Evolutionary conservation across 2,113 vertebrate species (phyloP).

Genomic region (Nibea albiflora): DNA sequence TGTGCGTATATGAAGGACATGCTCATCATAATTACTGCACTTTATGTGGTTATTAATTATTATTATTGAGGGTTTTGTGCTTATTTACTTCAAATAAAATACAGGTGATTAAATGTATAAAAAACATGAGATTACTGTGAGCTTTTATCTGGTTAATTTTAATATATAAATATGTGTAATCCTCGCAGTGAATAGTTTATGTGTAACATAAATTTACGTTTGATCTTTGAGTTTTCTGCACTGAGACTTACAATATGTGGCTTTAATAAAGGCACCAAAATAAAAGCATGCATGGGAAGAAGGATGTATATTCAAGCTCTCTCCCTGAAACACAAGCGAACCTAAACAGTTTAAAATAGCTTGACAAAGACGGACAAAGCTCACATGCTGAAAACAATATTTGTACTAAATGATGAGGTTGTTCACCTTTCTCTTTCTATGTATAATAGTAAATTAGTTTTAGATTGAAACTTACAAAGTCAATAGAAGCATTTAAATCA

Average conservation of each 20-base stretch:
- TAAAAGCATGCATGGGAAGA: neutral
- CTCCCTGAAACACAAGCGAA: no score
- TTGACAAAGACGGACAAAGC: no score
- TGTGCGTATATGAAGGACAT: neutral
- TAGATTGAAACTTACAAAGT: no score
- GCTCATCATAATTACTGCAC: neutral
- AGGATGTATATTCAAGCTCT: slow-evolving; percentile 2
- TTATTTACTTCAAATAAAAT: neutral
- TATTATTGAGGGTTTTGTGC: neutral
- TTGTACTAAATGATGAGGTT: no score
- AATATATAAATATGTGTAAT: neutral
- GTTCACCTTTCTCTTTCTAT: no score
- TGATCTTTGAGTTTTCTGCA: neutral
- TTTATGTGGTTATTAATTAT: neutral
- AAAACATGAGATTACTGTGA: neutral
- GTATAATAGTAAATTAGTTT: no score
- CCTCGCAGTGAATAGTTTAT: neutral
- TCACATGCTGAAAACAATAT: no score
- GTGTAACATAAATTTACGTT: neutral
- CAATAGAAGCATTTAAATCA: no score
- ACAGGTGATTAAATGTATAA: neutral
- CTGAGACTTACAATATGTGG: neutral
- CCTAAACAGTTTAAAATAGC: neutral
- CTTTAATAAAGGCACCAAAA: neutral
- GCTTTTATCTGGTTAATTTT: neutral